phyloP scores from a whole-genome alignment of 2,113 vertebrate genomes.

The Lynx canadensis region DNA sequence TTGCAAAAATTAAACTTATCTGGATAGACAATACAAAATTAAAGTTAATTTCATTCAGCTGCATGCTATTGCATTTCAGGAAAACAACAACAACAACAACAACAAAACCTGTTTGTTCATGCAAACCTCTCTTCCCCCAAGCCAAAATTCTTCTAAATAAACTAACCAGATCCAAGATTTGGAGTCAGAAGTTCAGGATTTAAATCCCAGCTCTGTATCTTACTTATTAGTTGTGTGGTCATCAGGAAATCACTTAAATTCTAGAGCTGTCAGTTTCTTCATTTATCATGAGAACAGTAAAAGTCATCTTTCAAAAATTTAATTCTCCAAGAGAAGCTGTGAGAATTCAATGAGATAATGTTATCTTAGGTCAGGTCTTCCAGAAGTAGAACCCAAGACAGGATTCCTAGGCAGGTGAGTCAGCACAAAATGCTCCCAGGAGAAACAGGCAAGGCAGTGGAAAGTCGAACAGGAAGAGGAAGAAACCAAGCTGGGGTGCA shows the following conservation, averaged over 20 bases:
- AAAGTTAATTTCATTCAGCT: constrained; percentile 51
- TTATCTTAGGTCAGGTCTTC: neutral
- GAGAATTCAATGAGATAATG: constrained; percentile 8
- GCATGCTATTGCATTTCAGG: neutral
- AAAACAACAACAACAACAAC: too few species aligned
- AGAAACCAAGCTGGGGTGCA: neutral
- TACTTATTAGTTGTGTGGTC: neutral
- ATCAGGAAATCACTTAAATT: neutral
- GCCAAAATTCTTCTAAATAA: constrained; percentile 37
- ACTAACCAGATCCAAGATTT: neutral
- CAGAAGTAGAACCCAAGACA: neutral
- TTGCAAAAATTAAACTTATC: constrained; percentile 55
- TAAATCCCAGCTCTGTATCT: neutral
- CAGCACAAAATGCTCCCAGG: neutral
- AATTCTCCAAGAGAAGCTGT: neutral
- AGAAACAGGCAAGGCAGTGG: neutral
- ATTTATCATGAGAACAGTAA: neutral
- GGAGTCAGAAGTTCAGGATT: neutral
- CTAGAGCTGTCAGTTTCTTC: neutral
- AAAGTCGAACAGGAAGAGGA: neutral
- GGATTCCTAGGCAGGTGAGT: neutral
- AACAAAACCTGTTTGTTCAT: neutral
- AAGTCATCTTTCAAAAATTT: neutral
- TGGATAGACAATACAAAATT: constrained; percentile 57
- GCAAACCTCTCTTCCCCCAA: constrained; percentile 22